Evolutionary conservation across 2,113 vertebrate genomes (phyloP), one percentile per base, ranked within the genome.

Genomic region (Alethe diademata): DNA sequence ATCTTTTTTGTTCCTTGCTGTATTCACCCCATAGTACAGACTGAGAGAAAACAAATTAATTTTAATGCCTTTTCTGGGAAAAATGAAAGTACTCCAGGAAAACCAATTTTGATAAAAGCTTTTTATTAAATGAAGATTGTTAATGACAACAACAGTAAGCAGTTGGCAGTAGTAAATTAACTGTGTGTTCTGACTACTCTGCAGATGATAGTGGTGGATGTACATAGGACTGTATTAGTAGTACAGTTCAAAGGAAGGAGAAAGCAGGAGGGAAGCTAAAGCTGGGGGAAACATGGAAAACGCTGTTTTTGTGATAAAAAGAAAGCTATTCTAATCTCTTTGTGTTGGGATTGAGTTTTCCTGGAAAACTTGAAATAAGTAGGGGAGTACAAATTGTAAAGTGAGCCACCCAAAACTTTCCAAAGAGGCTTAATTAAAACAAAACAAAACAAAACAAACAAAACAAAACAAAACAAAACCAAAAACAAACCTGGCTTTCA

Each of bases 21-120:
- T 72, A 78, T 75, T 95, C 79, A 75, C 48, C 78, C 67, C 40
- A 78, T 51, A 91, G 73, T 58, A 81, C 51, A 91, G 53, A 75
- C 51, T 3, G 12, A 96, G 42, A 62, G 74, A 96, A 97, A 93
- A 75, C 57, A 91, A 96, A 95, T 95, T 95, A 84, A 94, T 96
- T 93, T 82, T 86, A 90, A 88, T 94, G 73, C 16, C 24, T 80
- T 90, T 95, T 91, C 94, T 93, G 71, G 65, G 95, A 94, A 96
- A 95, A 90, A 95, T 90, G 64, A 36, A 93, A 95, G 91, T 91
- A 83, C 71, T 87, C 54, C 67, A 93, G 91, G 73, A 94, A 94
- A 92, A 80, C 33, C 45, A 51, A 70, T 95, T 92, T 92, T 74
- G 31, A 91, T 90, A 88, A 96, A 94, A 90, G 94, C 78, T 83